These are phyloP conservation scores for Nothobranchius kuhntae DNA, from an alignment of 2,113 vertebrate species.

Conservation along the genomic window DNA sequence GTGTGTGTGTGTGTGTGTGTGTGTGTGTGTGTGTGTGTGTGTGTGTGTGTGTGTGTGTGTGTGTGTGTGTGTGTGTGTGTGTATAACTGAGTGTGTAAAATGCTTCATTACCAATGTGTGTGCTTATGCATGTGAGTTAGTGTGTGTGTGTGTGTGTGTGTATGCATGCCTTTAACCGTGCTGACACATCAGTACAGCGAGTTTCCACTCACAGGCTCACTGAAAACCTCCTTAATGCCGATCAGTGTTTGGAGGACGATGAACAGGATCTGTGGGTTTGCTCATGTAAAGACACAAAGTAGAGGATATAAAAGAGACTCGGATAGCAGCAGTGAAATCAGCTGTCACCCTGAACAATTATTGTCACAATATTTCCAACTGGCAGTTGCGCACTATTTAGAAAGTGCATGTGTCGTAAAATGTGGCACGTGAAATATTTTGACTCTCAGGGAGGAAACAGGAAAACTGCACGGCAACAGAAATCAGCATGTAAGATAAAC, in stretches of 20 bases:
- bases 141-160: no score
- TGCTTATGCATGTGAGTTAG: no score
- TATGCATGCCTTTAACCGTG: no score
- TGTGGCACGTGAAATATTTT: conserved; percentile 42
- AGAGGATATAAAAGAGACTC: conserved; percentile 2
- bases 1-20: conserved; percentile 39
- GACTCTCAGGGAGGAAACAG: conserved; percentile 26
- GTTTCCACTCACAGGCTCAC: background rate
- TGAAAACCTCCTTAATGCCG: conserved; percentile 31
- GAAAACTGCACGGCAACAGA: background rate
- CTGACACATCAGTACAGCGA: no score
- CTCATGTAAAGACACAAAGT: conserved; percentile 4
- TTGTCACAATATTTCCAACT: conserved; percentile 64
- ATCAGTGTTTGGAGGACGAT: conserved; percentile 5
- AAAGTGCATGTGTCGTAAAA: conserved; percentile 25
- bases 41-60: conserved; percentile 33
- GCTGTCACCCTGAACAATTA: conserved; percentile 41
- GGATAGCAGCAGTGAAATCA: conserved; percentile 19
- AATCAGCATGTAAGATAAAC: background rate
- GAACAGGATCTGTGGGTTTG: background rate
- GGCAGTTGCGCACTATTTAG: conserved; percentile 2
- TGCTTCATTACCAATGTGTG: no score
- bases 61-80: conserved; percentile 51
- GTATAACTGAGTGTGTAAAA: no score
- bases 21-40: conserved; percentile 49